Base-by-base conservation (phyloP, 2,888 invertebrate genomes). In the Phlogophora meticulosa region DNA sequence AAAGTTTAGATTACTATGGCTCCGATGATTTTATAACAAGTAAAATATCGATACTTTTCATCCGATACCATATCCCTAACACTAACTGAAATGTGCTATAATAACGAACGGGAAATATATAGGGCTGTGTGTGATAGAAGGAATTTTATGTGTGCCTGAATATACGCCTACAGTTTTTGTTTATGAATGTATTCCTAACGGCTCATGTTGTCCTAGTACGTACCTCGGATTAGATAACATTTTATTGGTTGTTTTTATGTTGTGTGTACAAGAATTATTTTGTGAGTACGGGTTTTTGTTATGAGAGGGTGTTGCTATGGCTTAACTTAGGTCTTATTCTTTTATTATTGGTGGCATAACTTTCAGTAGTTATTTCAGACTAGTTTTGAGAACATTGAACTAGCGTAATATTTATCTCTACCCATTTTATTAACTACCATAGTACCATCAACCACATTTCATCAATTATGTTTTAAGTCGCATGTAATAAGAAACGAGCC, bases 211-310 rank as follows among this genome's bases (percentile, higher is more conserved):
- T 36, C 82, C 73, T 82, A 40, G 81, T 82, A 77, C 59, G 81
- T 82, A 77, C 59, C 58, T 72, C 61, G 69, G 72, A 80, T 82
- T 76, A 80, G 80, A 82, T 76, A 82, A 80, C 80, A 67, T 76
- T 82, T 82, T 80, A 82, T 82, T 67, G 65, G 65, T 72, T 69
- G 71, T 72, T 72, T 81, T 82, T 80, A 71, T 80, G 76, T 64
- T 43, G 60, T 56, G 66, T 51, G 69, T 58, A 46, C 58, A 75
- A 45, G 60, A 75, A 68, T 75, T 61, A 68, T 74, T 74, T 57
- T 43, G 42, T 42, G 40, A 32, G 28, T 28, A 28, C 4, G 28
- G 17, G 32, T 17, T 61, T 60, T 51, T 78, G 48, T 66, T 22
- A 40, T 24, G 32, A 28, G 32, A 42, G 20, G 32, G 22, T 68